Evolutionary conservation across 2,888 invertebrate genomes (phyloP).

Genomic region (Rotaria magnacalcarata): DNA sequence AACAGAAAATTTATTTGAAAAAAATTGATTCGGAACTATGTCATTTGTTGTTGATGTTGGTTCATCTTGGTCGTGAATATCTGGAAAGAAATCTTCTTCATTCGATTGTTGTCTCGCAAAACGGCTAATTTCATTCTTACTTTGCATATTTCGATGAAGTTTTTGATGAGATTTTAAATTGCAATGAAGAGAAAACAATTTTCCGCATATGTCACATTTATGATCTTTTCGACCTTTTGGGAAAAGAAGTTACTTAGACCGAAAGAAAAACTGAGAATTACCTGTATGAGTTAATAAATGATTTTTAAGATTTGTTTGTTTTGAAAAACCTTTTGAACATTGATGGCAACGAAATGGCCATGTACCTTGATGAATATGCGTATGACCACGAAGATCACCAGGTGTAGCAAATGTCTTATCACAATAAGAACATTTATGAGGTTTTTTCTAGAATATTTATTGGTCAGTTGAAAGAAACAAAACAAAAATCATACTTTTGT

Average conservation of each 20-base stretch:
- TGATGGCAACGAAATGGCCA: constrained; percentile 94
- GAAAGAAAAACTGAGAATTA: constrained; percentile 60
- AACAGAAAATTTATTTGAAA: constrained; percentile 8
- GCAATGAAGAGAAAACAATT: constrained; percentile 91
- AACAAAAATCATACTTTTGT: constrained; percentile 70
- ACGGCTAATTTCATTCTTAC: neutral
- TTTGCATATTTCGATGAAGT: constrained; percentile 67
- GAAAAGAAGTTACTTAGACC: neutral
- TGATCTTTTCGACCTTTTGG: constrained; percentile 65
- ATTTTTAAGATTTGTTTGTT: constrained; percentile 45
- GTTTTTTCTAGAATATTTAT: constrained; percentile 66
- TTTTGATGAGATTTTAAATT: constrained; percentile 93
- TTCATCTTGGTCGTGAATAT: neutral
- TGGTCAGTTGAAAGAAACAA: neutral
- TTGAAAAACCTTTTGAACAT: constrained; percentile 80
- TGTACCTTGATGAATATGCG: constrained; percentile 91
- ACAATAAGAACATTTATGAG: constrained; percentile 87
- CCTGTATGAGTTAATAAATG: constrained; percentile 66
- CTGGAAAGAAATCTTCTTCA: neutral
- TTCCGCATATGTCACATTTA: constrained; percentile 85
- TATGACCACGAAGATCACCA: constrained; percentile 87
- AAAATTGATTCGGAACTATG: neutral
- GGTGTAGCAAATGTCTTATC: constrained; percentile 93
- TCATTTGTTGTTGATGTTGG: constrained; percentile 7
- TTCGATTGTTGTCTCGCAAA: neutral